A percentile compares a stretch with the other conserved stretches of the same genome.
Evolutionary conservation across 2,113 vertebrate species (phyloP).

Genomic region (Greenwoodochromis staneri): DNA sequence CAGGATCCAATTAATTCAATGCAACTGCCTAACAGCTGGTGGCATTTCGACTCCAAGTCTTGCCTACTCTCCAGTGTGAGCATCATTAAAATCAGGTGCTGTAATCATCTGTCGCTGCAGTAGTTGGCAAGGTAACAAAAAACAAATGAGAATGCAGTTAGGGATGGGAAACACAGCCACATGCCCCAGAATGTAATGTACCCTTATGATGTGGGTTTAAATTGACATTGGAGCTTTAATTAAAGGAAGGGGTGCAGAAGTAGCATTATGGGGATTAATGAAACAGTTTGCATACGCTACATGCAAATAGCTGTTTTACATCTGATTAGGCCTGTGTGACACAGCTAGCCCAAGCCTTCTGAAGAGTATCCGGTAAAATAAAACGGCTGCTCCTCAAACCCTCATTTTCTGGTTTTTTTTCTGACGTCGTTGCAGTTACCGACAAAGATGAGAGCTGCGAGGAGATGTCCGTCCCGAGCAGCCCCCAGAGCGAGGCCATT

Average conservation of each 20-base stretch:
- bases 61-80: constrained; percentile 75
- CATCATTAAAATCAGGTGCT: constrained; percentile 82
- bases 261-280: constrained; percentile 70
- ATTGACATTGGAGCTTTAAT: constrained; percentile 78
- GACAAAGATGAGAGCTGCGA: constrained; percentile 95
- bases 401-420: not conserved
- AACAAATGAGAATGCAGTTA: constrained; percentile 74
- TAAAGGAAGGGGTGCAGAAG: constrained; percentile 60
- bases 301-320: constrained; percentile 43
- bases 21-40: constrained; percentile 79
- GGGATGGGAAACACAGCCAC: constrained; percentile 65
- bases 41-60: constrained; percentile 81
- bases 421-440: constrained; percentile 61
- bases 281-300: constrained; percentile 37
- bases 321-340: constrained; percentile 15
- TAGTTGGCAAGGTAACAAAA: constrained; percentile 76
- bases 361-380: not conserved
- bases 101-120: constrained; percentile 75
- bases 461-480: constrained; percentile 90
- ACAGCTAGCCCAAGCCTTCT: not conserved
- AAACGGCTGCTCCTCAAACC: not conserved
- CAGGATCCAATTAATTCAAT: constrained; percentile 80
- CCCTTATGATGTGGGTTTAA: constrained; percentile 78
- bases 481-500: constrained; percentile 90
- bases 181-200: constrained; percentile 69